Base-by-base conservation (phyloP, 2,113 vertebrate species). In the Ivindomyrus marchei region DNA sequence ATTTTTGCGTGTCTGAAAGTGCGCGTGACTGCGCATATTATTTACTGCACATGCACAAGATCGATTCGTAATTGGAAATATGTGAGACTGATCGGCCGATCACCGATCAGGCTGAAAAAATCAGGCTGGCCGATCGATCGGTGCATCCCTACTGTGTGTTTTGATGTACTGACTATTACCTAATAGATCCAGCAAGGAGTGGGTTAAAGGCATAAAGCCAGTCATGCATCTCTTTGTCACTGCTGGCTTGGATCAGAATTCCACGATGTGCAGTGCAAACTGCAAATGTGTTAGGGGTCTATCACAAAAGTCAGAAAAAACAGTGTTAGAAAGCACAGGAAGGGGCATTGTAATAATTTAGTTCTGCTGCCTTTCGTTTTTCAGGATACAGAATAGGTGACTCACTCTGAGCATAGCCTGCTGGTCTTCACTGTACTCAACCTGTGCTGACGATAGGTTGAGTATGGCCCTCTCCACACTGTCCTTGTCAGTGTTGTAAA, bases 151-250 rank as follows among this genome's bases (percentile, higher is more conserved):
- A 47, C 46, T 9, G 2, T 10, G 4, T 85, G n/a, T 62, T 62
- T 62, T 62, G 56, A 9, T 62, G 56, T n/a, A 62, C 21, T 62
- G 21, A 21, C 58, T 86, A 92, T 92, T 96, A 99, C 98, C 98
- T 97, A 93, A 99, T 99, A 93, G 98, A 99, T 87, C 98, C 98
- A 17, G 98, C 98, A 95, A 99, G 95, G 92, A 99, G 97, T 21
- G 98, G 98, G 93, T 98, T 99, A 93, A 99, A 99, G 53, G 98
- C 98, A 0, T 99, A 99, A 89, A 99, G 97, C 98, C 98, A 99
- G 95, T 99, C 98, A 11, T 99, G 98, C 98, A 99, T 99, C 94
- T 99, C 98, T 93, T 99, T 99, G 95, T 99, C 98, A 0, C 97
- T 99, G 95, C 93, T 95, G 0, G 98, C 98, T 95, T 98, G 98